Evolutionary conservation across 2,888 invertebrate genomes (phyloP), one percentile per base, ranked within the genome.

Genomic region (Agonopterix alstromeriana): DNA sequence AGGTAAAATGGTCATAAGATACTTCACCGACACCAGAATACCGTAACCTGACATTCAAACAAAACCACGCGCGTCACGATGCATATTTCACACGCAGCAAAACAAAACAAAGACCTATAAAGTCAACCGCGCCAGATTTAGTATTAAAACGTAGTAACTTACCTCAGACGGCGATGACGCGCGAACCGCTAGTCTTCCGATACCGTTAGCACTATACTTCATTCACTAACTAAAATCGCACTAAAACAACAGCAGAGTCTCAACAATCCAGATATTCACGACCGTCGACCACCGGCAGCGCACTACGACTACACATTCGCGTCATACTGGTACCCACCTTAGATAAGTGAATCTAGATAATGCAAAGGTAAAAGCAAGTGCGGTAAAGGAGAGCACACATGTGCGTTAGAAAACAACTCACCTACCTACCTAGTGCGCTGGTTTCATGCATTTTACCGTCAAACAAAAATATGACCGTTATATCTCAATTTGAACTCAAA

Each of bases 301-400:
- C 63, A 58, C 61, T 67, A 56, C 67, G 67, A 85, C 84, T 85
- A 76, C 62, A 67, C 65, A 70, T 67, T 71, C 64, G 65, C 68
- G 56, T 27, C 27, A 27, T 27, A 27, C 27, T 27, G 55, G 65
- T 59, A 67, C 66, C 66, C 63, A 68, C 65, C 65, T 64, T 64
- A 80, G 84, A 84, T 84, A 83, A 82, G 67, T 77, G 72, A 77
- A 74, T 80, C 83, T 65, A 85, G 84, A 85, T 85, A 83, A 70
- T 78, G 74, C 73, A 70, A 49, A 76, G 75, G 77, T 77, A 81
- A 80, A 79, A 81, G 77, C 67, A 61, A 61, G 42, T 42, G 42
- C 55, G 36, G 65, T 68, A 63, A 65, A 65, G 70, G 58, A 47
- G 64, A 54, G 55, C 65, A 69, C 73, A 75, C 45, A 8, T 8